Base-by-base conservation (phyloP, 2,888 invertebrate genomes). In the Nomada lathburiana region DNA sequence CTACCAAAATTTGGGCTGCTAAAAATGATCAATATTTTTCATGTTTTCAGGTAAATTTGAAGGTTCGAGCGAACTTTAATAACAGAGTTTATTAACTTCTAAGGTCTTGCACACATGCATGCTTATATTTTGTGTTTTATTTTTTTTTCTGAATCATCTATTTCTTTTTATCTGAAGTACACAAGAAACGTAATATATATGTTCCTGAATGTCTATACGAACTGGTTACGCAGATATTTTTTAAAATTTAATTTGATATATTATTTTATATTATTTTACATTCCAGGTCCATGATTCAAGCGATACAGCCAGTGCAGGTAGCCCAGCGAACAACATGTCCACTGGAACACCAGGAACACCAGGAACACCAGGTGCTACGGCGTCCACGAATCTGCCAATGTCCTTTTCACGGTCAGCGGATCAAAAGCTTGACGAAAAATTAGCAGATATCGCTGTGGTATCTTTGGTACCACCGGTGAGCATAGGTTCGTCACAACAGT, bases 291-390 rank as follows among this genome's bases (percentile, higher is more conserved):
- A 95, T 53, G 95, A 95, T 88, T 95, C 95, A 57, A 96, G 96
- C 88, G 97, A 97, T 90, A 96, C 96, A 4, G 96, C 96, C 0
- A 96, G 96, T 63, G 96, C 96, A 74, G 94, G 95, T 89, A 95
- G 95, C 94, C 95, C 95, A 9, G 90, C 92, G 44, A 87, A 87
- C 26, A 91, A 92, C 62, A 90, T 91, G 84, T 88, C 93, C 20
- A 91, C 92, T 73, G 90, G 90, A 69, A 91, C 92, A 3, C 57
- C 23, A 26, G 57, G 91, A 69, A 91, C 92, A 3, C 57, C 23
- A 26, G 57, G 88, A 11, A 90, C 90, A 23, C 85, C 92, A 0
- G 64, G 80, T 42, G 86, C 89, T 23, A 86, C 92, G 18, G 83
- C 89, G 2, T 85, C 90, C 29, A 80, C 88, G 2, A 83, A 90